Percentiles rank a stretch among this genome's conserved stretches.
These are phyloP conservation scores for Hiodon alosoides DNA, from an alignment of 2,113 vertebrate species.

Conservation along the genomic window DNA sequence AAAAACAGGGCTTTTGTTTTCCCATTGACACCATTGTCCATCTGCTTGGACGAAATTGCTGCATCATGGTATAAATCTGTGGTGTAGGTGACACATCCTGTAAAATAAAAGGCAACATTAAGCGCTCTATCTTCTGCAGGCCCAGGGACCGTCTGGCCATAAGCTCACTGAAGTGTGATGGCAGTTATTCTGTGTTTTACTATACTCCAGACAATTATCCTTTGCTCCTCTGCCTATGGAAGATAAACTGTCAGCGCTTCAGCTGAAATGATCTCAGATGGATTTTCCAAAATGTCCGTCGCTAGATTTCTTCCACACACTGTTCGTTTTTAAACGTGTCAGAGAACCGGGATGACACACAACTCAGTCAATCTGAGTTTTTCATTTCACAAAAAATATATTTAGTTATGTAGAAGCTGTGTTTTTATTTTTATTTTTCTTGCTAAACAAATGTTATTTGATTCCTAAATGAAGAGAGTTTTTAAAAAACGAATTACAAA, in stretches of 20 bases:
- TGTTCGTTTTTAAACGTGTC: slow-evolving; percentile 98
- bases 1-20: slow-evolving; percentile 81
- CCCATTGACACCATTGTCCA: slow-evolving; percentile 99
- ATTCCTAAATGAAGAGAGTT: too few relatives aligned
- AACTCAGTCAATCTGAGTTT: slow-evolving; percentile 69
- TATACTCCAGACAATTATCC: slow-evolving; percentile 99
- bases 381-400: too few relatives aligned
- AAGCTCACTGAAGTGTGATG: slow-evolving; percentile 99
- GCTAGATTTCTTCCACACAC: slow-evolving; percentile 99
- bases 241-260: slow-evolving; percentile 99
- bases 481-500: too few relatives aligned
- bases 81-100: slow-evolving; percentile 99
- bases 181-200: slow-evolving; percentile 99
- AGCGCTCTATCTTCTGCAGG: slow-evolving; percentile 99
- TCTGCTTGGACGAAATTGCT: slow-evolving; percentile 99
- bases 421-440: too few relatives aligned
- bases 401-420: too few relatives aligned
- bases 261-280: slow-evolving; percentile 99
- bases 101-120: slow-evolving; percentile 99
- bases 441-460: too few relatives aligned
- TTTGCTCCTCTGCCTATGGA: slow-evolving; percentile 98
- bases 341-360: slow-evolving; percentile 93
- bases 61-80: slow-evolving; percentile 99
- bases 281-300: slow-evolving; percentile 99
- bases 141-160: slow-evolving; percentile 98